Base-by-base conservation (phyloP, 2,888 invertebrate genomes). In the Anarsia innoxiella region DNA sequence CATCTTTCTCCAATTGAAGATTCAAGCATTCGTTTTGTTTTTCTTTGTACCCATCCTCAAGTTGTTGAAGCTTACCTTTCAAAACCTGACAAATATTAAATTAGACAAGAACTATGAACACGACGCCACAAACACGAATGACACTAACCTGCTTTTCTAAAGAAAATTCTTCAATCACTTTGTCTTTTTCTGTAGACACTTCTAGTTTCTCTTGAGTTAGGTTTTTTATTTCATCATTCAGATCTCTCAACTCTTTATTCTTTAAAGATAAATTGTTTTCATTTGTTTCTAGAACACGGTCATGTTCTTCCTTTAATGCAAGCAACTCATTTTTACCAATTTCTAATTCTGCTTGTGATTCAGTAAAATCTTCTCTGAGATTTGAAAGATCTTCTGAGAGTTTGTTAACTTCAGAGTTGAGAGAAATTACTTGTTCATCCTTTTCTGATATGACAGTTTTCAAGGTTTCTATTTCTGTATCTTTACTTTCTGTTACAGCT, bases 341-440 rank as follows among this genome's bases (percentile, higher is more conserved):
- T 59, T 79, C 78, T 49, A 79, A 45, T 42, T 78, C 74, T 2
- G 73, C 74, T 30, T 70, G 63, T 15, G 69, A 61, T 49, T 75
- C 73, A 29, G 63, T 64, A 6, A 79, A 51, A 31, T 72, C 72
- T n/a, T 79, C 75, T 40, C 65, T 66, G 16, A 78, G 51, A 37
- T 59, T 57, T 1, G 49, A 34, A 12, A 66, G 53, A 33, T 71
- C 70, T 39, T 67, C 64, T 2, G 65, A 43, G 9, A 69, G 41
- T 37, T 74, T 72, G 36, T 75, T 71, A 3, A 78, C 54, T 57
- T 86, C 75, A 12, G 74, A 53, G 56, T 83, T 82, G 2, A 78
- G 56, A 9, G 54, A 41, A 42, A 73, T 68, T 23, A 75, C 67
- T 60, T 70, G 64, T 28, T 45, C 51, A 45, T 77, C 75, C 57